Base-by-base conservation (phyloP, 1,140 invertebrate genomes). In the Tribolium castaneum region DNA sequence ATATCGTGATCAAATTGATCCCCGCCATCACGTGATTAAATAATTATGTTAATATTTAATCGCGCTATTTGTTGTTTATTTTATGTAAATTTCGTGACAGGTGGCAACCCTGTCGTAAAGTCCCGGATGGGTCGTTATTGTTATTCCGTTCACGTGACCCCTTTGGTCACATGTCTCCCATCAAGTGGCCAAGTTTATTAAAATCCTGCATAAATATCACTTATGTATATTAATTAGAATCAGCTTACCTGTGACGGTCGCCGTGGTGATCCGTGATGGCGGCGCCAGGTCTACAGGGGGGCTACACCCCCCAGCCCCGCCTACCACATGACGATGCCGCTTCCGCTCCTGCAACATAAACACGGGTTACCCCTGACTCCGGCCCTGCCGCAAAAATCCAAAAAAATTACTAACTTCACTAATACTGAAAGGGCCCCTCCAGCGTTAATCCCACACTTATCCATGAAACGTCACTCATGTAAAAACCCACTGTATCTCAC, bases 221-320 rank as follows among this genome's bases (percentile, higher is more conserved):
- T 30, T 25, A 66, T 66, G 30, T 66, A 35, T 66, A 66, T 66
- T 76, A 70, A 51, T 73, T 73, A 73, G 34, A 6, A 14, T n/a
- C 19, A 54, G 34, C 51, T 75, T 79, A 86, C 85, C 85, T 86
- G 85, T 86, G 80, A 80, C 82, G 85, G 85, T 85, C 84, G 84
- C 85, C 85, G 85, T 86, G 82, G 83, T 86, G 85, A 84, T 85
- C 85, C 84, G 85, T 86, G 82, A 83, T 84, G 85, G 84, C 81
- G 84, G 85, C 84, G 84, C 83, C 85, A 84, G 85, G 84, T 86
- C 84, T 83, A 81, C 78, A 84, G 84, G 84, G 84, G 84, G 85
- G 82, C 72, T 80, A 75, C 52, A 80, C 84, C 84, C 83, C 85
- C 85, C 80, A 81, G 81, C 84, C 84, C 82, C 84, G 85, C 83